Percentiles rank a stretch among this genome's conserved stretches.
Evolutionary conservation across 2,888 invertebrate genomes (phyloP).

Genomic region (Dusona sp.): DNA sequence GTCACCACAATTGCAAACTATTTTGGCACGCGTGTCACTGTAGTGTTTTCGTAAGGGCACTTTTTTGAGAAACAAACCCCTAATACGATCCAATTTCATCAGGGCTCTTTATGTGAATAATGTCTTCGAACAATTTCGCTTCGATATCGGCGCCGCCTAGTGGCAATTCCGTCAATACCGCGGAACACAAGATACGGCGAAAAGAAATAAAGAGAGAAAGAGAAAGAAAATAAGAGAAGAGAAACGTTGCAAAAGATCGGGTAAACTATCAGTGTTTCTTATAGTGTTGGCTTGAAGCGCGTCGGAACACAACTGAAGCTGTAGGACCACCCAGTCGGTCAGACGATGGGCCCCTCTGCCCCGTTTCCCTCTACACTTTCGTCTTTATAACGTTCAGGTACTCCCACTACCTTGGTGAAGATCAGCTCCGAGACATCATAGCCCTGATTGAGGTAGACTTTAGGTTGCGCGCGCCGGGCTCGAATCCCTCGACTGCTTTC

Average conservation of each 20-base stretch:
- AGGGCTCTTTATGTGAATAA: background rate
- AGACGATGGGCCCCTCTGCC: slow-evolving; percentile 77
- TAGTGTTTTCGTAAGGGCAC: background rate
- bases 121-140: background rate
- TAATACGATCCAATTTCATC: background rate
- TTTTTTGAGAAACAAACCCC: background rate
- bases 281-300: slow-evolving; percentile 83
- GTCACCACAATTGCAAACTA: background rate
- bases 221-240: slow-evolving; percentile 46
- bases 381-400: slow-evolving; percentile 79
- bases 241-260: slow-evolving; percentile 68
- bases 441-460: slow-evolving; percentile 82
- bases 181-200: slow-evolving; percentile 1
- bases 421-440: slow-evolving; percentile 75
- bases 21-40: background rate
- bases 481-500: slow-evolving; percentile 48
- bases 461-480: slow-evolving; percentile 73
- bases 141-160: slow-evolving; percentile 43
- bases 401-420: slow-evolving; percentile 81
- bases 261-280: slow-evolving; percentile 69
- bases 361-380: slow-evolving; percentile 81
- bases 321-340: slow-evolving; percentile 85
- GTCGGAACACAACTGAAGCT: slow-evolving; percentile 84
- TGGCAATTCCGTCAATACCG: slow-evolving; percentile 20
- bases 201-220: slow-evolving; percentile 12